phyloP scores from a whole-genome alignment of 2,113 vertebrate genomes.

The Tetrax tetrax region DNA sequence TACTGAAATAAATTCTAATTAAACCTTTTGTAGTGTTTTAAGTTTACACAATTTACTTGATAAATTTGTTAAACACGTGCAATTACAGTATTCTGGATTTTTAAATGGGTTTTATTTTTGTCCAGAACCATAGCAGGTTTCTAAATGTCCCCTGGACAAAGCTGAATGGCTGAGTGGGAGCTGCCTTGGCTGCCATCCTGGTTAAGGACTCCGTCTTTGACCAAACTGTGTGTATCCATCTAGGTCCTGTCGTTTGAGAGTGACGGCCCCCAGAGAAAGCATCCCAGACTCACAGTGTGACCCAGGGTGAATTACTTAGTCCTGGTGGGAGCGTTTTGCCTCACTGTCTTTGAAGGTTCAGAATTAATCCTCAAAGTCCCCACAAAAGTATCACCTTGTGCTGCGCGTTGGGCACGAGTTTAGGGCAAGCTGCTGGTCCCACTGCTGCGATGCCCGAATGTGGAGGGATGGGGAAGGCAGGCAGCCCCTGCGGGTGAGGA shows the following conservation, averaged over 20 bases:
- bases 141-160: neutral
- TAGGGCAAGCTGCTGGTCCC: neutral
- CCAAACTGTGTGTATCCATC: accelerated
- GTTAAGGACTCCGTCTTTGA: neutral
- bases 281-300: neutral
- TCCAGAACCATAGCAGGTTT: neutral
- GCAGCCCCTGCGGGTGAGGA: neutral
- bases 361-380: neutral
- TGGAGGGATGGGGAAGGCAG: too few relatives aligned
- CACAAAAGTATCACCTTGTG: neutral
- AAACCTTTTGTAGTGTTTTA: neutral
- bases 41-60: neutral
- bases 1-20: constrained; percentile 19
- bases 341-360: neutral
- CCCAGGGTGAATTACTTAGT: neutral
- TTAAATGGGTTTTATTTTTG: neutral
- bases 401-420: accelerated
- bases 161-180: neutral
- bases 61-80: neutral
- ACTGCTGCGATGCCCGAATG: too few relatives aligned
- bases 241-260: neutral
- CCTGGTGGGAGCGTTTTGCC: accelerated
- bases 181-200: neutral
- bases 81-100: neutral
- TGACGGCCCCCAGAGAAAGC: neutral